These are phyloP conservation scores for Catocala fraxini DNA, from an alignment of 2,888 invertebrate species.

Conservation along the genomic window DNA sequence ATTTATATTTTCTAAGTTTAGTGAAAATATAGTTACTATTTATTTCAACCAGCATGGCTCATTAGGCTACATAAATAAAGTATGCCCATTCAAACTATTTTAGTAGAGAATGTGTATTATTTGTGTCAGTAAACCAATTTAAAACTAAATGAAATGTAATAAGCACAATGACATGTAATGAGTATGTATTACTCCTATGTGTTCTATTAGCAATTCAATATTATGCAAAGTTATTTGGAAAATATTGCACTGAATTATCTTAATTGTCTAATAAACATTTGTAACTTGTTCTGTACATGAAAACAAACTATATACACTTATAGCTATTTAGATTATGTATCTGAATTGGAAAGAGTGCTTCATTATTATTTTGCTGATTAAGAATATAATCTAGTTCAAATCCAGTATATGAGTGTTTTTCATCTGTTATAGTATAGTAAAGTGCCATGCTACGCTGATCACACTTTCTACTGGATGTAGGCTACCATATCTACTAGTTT, in stretches of 20 bases:
- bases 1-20: slow-evolving; percentile 6
- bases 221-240: not conserved
- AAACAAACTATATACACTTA: not conserved
- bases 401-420: not conserved
- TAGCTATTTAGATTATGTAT: too few relatives aligned
- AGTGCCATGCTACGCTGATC: slow-evolving; percentile 47
- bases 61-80: not conserved
- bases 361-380: too few relatives aligned
- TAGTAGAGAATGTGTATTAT: not conserved
- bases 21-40: too few relatives aligned
- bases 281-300: not conserved
- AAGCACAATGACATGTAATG: slow-evolving; percentile 4
- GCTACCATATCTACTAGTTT: slow-evolving; percentile 51
- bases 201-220: slow-evolving; percentile 2
- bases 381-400: too few relatives aligned
- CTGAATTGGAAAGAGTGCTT: too few relatives aligned
- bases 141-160: slow-evolving; percentile 5
- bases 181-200: slow-evolving; percentile 5
- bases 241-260: not conserved
- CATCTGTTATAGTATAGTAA: slow-evolving; percentile 23
- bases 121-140: slow-evolving; percentile 4
- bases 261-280: not conserved
- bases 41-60: too few relatives aligned
- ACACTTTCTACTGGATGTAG: slow-evolving; percentile 69
- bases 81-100: slow-evolving; percentile 1